Conservation (phyloP, 2,888 invertebrate genomes). For the Synergus japonicus region DNA sequence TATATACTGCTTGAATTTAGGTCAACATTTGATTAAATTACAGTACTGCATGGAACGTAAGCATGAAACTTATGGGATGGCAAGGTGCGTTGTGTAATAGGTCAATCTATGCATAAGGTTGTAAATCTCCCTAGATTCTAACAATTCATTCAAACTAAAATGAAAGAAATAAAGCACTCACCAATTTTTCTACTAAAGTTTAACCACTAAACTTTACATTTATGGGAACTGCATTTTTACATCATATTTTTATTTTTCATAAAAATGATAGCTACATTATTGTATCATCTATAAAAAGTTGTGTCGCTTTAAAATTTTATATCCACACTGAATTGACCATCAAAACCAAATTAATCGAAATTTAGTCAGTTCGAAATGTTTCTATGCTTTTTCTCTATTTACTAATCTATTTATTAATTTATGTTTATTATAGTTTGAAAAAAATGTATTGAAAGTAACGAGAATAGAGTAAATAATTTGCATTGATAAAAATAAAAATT, state of each 20-base stretch:
- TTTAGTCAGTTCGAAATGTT: no score
- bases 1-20: not conserved
- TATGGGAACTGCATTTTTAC: no score
- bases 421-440: not conserved
- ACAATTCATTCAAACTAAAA: not conserved
- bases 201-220: no score
- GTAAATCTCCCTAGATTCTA: not conserved
- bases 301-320: no score
- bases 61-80: constrained; percentile 1
- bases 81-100: not conserved
- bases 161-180: not conserved
- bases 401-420: no score
- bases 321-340: no score
- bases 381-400: no score
- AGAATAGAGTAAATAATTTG: not conserved
- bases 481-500: not conserved
- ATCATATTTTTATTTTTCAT: no score
- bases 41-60: not conserved
- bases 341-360: no score
- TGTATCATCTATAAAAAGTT: no score
- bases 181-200: no score
- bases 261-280: no score
- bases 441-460: not conserved
- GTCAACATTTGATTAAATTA: constrained; percentile 3
- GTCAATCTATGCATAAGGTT: not conserved